Conservation (phyloP, 2,797 vertebrate genomes). For the Danio jaintianensis region DNA sequence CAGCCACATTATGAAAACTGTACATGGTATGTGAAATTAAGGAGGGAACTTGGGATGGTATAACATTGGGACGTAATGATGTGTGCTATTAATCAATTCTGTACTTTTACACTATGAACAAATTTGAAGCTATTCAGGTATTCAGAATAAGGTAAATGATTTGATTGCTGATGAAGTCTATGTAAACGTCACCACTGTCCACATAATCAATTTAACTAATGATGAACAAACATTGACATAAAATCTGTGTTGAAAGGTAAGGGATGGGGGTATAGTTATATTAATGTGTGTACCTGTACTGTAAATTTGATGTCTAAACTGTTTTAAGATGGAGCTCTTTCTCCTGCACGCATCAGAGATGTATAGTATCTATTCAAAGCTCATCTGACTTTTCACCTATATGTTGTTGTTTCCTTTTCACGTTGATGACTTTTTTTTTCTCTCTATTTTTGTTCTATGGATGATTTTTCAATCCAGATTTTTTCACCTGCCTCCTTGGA, state of each 20-base stretch:
- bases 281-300: not conserved
- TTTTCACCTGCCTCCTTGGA: not conserved
- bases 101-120: too few species aligned
- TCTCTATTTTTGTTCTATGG: conserved; percentile 10
- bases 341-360: not conserved
- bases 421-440: not conserved
- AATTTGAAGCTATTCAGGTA: too few species aligned
- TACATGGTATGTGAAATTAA: too few species aligned
- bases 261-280: not conserved
- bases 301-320: not conserved
- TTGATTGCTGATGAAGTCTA: too few species aligned
- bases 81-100: too few species aligned
- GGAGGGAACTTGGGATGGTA: too few species aligned
- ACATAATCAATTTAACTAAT: too few species aligned
- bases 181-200: too few species aligned
- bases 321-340: not conserved
- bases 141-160: too few species aligned
- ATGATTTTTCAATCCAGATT: not conserved
- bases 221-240: too few species aligned
- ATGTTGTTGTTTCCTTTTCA: not conserved
- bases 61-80: too few species aligned
- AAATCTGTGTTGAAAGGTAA: not conserved
- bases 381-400: not conserved
- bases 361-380: not conserved
- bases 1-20: too few species aligned